Conservation (phyloP, 2,113 vertebrate species). For the Peromyscus californicus region DNA sequence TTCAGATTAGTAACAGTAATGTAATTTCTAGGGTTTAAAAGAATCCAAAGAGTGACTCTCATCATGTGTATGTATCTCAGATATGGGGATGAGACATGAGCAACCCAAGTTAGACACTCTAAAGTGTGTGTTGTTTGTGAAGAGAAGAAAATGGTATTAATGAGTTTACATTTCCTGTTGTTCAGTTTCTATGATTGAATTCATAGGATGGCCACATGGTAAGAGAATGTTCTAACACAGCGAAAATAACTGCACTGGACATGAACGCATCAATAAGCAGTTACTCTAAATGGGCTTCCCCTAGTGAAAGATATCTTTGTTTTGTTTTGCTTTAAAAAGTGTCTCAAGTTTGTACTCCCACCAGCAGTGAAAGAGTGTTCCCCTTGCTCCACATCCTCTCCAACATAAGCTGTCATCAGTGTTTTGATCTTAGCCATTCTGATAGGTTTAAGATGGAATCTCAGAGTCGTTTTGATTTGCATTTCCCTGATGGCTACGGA, state of each 20-base stretch:
- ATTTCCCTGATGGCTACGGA: too few species aligned
- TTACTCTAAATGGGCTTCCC: not conserved
- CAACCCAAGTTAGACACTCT: not conserved
- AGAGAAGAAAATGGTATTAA: not conserved
- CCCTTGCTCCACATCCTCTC: not conserved
- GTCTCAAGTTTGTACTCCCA: not conserved
- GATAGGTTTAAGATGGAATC: too few species aligned
- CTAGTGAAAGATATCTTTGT: not conserved
- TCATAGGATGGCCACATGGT: not conserved
- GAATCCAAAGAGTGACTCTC: not conserved
- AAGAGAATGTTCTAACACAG: not conserved
- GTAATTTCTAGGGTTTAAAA: slow-evolving; percentile 30
- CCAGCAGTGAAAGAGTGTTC: not conserved
- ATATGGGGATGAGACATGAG: not conserved
- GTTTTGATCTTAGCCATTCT: too few species aligned
- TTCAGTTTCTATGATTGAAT: not conserved
- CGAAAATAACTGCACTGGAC: not conserved
- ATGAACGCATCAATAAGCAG: not conserved
- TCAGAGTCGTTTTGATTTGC: too few species aligned
- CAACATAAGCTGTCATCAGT: not conserved
- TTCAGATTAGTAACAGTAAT: not conserved
- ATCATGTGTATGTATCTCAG: not conserved
- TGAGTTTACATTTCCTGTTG: not conserved
- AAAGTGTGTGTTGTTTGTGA: not conserved
- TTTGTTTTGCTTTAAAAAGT: not conserved